Evolutionary conservation across 2,113 vertebrate species (phyloP).

Genomic region (Dipodomys ordii): DNA sequence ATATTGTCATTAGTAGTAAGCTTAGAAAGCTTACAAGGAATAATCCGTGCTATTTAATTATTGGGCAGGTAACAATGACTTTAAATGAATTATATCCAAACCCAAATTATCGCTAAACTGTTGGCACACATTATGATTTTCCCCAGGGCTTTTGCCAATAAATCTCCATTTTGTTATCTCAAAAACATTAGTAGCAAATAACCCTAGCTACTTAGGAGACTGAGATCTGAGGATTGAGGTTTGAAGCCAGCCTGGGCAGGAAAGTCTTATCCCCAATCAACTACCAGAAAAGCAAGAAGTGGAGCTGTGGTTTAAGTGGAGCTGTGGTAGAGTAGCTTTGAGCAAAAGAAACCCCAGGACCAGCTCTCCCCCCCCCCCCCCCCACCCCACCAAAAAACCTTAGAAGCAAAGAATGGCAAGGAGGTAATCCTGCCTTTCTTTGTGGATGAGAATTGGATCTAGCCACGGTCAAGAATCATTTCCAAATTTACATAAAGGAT

Average conservation of each 20-base stretch:
- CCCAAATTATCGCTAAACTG: not conserved
- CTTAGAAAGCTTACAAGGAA: constrained; percentile 30
- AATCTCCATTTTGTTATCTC: not conserved
- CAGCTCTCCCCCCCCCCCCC: too few species aligned
- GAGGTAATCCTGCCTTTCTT: not conserved
- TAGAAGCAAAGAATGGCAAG: not conserved
- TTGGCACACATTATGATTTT: not conserved
- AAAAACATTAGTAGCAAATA: constrained; percentile 4
- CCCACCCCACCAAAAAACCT: not conserved
- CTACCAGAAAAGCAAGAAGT: too few species aligned
- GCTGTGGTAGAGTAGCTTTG: too few species aligned
- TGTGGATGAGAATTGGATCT: not conserved
- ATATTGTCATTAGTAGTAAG: not conserved
- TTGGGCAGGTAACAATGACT: not conserved
- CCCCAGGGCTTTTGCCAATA: not conserved
- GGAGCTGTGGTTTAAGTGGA: too few species aligned
- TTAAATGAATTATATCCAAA: not conserved
- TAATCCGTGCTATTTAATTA: constrained; percentile 41
- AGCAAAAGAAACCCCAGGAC: too few species aligned
- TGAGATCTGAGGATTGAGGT: too few species aligned
- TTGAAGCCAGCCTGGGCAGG: too few species aligned
- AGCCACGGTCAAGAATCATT: not conserved
- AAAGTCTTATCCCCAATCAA: too few species aligned
- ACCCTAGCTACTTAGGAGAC: too few species aligned
- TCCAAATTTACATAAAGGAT: not conserved